Conservation (phyloP, 2,888 invertebrate genomes). For the Zygogramma bicolorata region DNA sequence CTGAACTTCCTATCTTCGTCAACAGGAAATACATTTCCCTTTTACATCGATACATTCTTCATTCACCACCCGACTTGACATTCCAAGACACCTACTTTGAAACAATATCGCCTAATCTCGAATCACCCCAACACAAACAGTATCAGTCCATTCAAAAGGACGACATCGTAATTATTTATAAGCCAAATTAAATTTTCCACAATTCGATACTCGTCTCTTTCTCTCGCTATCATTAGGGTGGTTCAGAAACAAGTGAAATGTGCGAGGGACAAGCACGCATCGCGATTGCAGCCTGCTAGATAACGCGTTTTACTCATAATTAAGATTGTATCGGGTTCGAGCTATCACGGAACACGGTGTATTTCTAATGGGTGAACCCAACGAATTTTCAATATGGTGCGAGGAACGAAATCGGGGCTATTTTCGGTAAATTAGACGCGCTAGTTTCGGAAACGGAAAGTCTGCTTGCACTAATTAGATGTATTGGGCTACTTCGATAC, state of each 20-base stretch:
- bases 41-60: not conserved
- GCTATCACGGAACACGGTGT: slow-evolving; percentile 63
- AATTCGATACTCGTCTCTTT: slow-evolving; percentile 31
- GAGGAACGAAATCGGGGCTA: slow-evolving; percentile 23
- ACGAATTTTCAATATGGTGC: slow-evolving; percentile 66
- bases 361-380: slow-evolving; percentile 61
- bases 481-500: not conserved
- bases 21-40: not conserved
- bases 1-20: not conserved
- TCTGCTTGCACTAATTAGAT: not conserved
- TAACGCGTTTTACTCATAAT: slow-evolving; percentile 68
- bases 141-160: slow-evolving; percentile 28
- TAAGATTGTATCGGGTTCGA: slow-evolving; percentile 64
- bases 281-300: slow-evolving; percentile 64
- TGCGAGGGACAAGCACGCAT: slow-evolving; percentile 63
- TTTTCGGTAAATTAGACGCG: slow-evolving; percentile 18
- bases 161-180: slow-evolving; percentile 37
- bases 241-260: slow-evolving; percentile 57
- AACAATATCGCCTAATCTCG: slow-evolving; percentile 26
- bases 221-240: slow-evolving; percentile 37
- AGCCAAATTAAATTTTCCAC: slow-evolving; percentile 47
- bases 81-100: slow-evolving; percentile 26
- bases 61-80: slow-evolving; percentile 1
- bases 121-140: slow-evolving; percentile 23
- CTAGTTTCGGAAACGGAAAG: not conserved